phyloP scores from a whole-genome alignment of 53 echinoderm and acorn worm genomes.

The Glandiceps talaboti region DNA sequence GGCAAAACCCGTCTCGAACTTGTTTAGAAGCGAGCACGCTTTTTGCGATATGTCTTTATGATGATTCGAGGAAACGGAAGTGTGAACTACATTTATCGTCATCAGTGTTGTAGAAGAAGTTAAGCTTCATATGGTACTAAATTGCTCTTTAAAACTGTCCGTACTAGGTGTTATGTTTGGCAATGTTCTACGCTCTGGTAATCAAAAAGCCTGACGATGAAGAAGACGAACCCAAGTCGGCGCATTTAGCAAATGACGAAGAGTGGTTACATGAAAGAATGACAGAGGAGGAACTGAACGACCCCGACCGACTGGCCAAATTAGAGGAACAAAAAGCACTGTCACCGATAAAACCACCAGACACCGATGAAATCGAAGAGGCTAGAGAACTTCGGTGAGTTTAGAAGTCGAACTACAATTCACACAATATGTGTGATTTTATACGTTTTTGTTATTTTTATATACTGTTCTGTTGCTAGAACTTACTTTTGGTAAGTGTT shows the following conservation, averaged over 20 bases:
- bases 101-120: neutral
- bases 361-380: conserved; percentile 45
- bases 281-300: conserved; percentile 65
- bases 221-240: conserved; percentile 26
- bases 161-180: conserved; percentile 46
- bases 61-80: too few relatives aligned
- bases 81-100: too few relatives aligned
- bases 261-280: conserved; percentile 70
- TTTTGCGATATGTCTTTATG: too few relatives aligned
- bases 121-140: too few relatives aligned
- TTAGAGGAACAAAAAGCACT: conserved; percentile 53
- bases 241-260: conserved; percentile 56
- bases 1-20: too few relatives aligned
- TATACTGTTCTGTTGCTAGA: too few relatives aligned
- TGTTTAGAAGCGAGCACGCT: too few relatives aligned
- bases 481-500: neutral
- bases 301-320: conserved; percentile 46
- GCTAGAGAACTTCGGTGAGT: conserved; percentile 7
- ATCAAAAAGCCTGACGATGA: conserved; percentile 82
- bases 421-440: too few relatives aligned
- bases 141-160: neutral
- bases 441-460: too few relatives aligned
- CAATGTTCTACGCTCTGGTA: conserved; percentile 63
- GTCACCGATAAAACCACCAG: conserved; percentile 64
- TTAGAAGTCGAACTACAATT: too few relatives aligned